Conservation (phyloP, 1,140 invertebrate species). For the Tetramorium alpestre region DNA sequence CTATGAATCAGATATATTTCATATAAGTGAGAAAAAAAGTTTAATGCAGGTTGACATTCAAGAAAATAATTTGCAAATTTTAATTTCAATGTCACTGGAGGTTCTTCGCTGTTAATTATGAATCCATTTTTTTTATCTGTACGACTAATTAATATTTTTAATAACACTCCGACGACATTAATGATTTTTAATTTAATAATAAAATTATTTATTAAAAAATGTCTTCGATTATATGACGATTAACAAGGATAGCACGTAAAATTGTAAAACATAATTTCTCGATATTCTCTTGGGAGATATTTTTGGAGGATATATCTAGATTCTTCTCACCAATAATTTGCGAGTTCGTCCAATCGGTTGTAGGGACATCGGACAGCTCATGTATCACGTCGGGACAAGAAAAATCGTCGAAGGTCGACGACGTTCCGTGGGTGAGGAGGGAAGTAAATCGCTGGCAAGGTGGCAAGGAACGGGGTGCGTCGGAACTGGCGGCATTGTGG, state of each 20-base stretch:
- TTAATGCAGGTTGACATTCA: background rate
- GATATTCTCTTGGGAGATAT: background rate
- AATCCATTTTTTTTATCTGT: background rate
- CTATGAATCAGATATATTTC: background rate
- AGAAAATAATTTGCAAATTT: background rate
- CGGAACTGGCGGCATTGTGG: constrained; percentile 80
- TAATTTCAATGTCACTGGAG: background rate
- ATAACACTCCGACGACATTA: background rate
- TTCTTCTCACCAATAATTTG: constrained; percentile 27
- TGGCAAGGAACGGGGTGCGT: constrained; percentile 72
- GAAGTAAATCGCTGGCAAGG: constrained; percentile 51
- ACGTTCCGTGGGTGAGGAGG: constrained; percentile 48
- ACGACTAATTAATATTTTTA: background rate
- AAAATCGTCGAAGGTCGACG: constrained; percentile 57
- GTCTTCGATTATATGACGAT: background rate
- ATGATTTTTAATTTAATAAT: background rate
- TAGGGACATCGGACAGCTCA: background rate
- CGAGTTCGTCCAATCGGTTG: background rate
- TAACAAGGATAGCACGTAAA: background rate
- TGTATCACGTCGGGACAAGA: constrained; percentile 46
- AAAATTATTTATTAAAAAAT: background rate
- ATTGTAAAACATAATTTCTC: background rate
- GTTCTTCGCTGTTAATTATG: background rate
- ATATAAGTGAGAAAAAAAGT: background rate
- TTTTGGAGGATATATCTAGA: background rate